Evolutionary conservation across 2,797 vertebrate species (phyloP).

Genomic region (Gadopsis bispinosus): DNA sequence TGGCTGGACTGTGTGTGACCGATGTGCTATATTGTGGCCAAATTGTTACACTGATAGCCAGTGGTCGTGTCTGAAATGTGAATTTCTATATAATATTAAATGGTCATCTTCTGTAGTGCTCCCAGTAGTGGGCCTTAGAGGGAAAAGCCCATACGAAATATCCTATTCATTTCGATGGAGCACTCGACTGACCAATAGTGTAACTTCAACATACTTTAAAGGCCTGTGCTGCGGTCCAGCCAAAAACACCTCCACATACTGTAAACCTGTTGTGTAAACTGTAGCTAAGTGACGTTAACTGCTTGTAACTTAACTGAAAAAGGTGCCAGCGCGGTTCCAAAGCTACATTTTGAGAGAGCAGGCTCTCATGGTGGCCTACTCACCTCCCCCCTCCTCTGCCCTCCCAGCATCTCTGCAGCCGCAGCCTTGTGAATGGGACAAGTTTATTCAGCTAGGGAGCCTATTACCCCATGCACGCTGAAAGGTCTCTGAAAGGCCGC

Average conservation of each 20-base stretch:
- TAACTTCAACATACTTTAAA: too few relatives aligned
- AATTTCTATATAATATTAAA: too few relatives aligned
- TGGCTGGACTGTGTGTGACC: too few relatives aligned
- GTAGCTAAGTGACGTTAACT: background rate
- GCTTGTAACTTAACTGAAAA: background rate
- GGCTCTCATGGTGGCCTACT: conserved; percentile 38
- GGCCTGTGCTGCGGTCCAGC: too few relatives aligned
- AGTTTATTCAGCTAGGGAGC: conserved; percentile 54
- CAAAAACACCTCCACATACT: background rate
- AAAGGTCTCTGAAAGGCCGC: conserved; percentile 52
- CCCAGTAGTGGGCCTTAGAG: too few relatives aligned
- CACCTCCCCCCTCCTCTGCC: conserved; percentile 8
- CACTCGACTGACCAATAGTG: too few relatives aligned
- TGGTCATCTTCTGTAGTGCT: too few relatives aligned
- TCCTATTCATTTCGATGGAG: too few relatives aligned
- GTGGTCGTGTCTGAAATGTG: too few relatives aligned
- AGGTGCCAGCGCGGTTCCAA: background rate
- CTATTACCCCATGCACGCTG: conserved; percentile 42
- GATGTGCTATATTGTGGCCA: too few relatives aligned
- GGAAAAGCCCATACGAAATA: too few relatives aligned
- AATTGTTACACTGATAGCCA: too few relatives aligned
- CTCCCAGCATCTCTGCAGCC: conserved; percentile 35
- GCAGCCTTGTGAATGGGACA: conserved; percentile 44
- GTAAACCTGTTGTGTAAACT: background rate
- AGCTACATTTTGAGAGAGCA: background rate